phyloP scores from a whole-genome alignment of 2,888 invertebrate genomes.

The Dicranocentrus wangi region DNA sequence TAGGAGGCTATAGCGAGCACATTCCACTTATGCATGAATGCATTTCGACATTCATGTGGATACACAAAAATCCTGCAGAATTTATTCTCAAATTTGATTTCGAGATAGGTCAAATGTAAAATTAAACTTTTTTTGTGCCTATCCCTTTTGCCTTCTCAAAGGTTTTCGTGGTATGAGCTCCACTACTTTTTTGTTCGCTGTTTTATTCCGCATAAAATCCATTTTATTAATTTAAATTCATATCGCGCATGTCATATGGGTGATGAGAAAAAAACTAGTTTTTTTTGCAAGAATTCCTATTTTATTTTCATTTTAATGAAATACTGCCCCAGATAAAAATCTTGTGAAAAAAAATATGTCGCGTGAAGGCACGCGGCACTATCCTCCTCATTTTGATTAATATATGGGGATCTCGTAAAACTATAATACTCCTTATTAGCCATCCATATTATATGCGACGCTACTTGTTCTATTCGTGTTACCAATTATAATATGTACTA shows the following conservation, averaged over 20 bases:
- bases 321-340: conserved; percentile 2
- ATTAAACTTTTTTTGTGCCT: conserved; percentile 1
- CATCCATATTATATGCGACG: no score
- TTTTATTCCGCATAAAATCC: not conserved
- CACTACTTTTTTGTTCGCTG: not conserved
- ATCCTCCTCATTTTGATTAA: no score
- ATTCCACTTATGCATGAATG: conserved; percentile 24
- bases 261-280: not conserved
- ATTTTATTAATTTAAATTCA: conserved; percentile 24
- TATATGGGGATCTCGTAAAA: no score
- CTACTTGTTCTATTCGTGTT: no score
- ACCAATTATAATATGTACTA: no score
- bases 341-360: no score
- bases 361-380: no score
- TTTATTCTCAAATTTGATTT: conserved; percentile 7
- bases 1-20: no score
- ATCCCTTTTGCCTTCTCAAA: not conserved
- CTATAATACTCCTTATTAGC: no score
- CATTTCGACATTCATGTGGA: conserved; percentile 1
- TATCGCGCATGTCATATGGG: not conserved
- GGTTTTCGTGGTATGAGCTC: no score
- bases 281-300: not conserved
- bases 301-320: conserved; percentile 2
- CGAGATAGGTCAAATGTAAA: conserved; percentile 17
- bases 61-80: not conserved